Percentiles rank a stretch among this genome's conserved stretches.
Conservation (phyloP, 1,140 invertebrate species). For the Pachypsylla venusta region DNA sequence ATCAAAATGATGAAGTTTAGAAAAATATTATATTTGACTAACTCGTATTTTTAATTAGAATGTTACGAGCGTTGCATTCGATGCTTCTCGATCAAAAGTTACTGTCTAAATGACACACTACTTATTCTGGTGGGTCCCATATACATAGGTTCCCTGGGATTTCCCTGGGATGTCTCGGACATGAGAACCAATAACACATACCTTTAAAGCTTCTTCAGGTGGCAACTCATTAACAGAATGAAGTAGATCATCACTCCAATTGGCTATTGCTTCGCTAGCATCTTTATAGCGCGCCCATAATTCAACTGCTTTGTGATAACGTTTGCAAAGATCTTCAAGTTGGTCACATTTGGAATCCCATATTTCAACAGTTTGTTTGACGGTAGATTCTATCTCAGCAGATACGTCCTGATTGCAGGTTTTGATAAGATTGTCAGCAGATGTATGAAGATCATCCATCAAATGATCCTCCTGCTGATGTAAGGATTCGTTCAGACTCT, state of each 20-base stretch:
- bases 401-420: constrained; percentile 38
- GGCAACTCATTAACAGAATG: neutral
- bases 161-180: too few relatives aligned
- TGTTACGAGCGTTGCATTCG: too few relatives aligned
- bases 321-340: constrained; percentile 52
- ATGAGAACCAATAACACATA: too few relatives aligned
- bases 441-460: constrained; percentile 2
- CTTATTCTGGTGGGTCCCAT: too few relatives aligned
- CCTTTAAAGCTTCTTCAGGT: neutral
- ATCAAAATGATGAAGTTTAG: too few relatives aligned
- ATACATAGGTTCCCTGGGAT: too few relatives aligned
- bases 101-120: too few relatives aligned
- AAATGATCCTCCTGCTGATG: neutral
- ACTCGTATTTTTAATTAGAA: too few relatives aligned
- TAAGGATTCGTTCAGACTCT: neutral
- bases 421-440: neutral
- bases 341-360: constrained; percentile 58
- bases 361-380: constrained; percentile 54
- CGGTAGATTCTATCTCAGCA: constrained; percentile 43
- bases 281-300: constrained; percentile 61
- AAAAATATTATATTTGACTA: too few relatives aligned
- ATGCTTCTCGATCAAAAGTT: too few relatives aligned
- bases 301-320: constrained; percentile 53
- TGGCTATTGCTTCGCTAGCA: constrained; percentile 51
- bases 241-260: constrained; percentile 40